Conservation (phyloP, 2,113 vertebrate species). For the Burhinus bistriatus region DNA sequence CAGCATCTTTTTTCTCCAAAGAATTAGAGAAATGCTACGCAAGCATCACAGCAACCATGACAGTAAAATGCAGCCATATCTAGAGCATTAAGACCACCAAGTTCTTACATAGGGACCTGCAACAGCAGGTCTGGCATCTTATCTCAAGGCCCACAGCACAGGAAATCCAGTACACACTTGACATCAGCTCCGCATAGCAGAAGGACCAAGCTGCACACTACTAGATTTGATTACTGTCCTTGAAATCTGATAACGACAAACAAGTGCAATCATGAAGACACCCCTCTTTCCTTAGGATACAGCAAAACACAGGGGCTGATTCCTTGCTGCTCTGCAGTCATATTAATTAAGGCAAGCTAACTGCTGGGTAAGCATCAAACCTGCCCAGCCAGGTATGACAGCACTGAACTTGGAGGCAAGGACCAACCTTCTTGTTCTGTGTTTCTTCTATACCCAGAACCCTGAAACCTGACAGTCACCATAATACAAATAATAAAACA, state of each 20-base stretch:
- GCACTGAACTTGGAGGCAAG: neutral
- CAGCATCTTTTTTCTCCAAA: neutral
- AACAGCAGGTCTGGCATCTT: neutral
- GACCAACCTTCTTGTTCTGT: neutral
- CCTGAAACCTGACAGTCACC: too few species aligned
- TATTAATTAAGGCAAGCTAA: neutral
- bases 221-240: neutral
- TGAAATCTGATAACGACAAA: neutral
- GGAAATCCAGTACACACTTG: neutral
- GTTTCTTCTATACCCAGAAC: neutral
- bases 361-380: neutral
- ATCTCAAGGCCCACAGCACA: neutral
- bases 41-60: neutral
- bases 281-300: neutral
- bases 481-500: neutral
- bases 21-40: neutral
- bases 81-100: neutral
- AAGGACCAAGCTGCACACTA: neutral
- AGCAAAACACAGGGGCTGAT: neutral
- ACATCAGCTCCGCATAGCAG: neutral
- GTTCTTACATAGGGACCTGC: neutral
- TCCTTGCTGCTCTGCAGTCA: neutral
- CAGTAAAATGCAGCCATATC: neutral
- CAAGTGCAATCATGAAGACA: neutral
- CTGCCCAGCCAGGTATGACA: neutral